Percentiles rank a stretch among this genome's conserved stretches.
Evolutionary conservation across 2,113 vertebrate species (phyloP).

Genomic region (Clarias batrachus): DNA sequence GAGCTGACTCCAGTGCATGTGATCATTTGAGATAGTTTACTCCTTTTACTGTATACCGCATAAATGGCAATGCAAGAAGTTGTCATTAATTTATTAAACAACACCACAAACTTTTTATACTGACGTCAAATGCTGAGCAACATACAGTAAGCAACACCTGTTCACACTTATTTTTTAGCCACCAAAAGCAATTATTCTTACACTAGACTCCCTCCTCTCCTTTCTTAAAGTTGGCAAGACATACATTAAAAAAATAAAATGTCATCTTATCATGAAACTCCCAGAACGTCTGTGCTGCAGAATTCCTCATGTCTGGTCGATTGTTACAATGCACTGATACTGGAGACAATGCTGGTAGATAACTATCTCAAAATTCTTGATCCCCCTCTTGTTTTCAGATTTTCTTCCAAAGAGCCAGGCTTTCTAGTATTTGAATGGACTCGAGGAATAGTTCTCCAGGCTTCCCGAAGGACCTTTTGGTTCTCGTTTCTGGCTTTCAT

Average conservation of each 20-base stretch:
- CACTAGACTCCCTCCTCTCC: not conserved
- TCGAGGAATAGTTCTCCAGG: no score
- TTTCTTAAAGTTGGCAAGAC: not conserved
- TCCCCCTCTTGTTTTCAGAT: no score
- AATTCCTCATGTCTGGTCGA: not conserved
- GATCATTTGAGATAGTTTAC: not conserved
- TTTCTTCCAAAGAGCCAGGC: not conserved
- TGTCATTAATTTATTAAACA: not conserved
- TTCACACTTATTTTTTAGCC: no score
- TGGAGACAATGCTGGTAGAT: not conserved
- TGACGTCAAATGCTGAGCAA: no score
- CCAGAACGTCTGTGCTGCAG: not conserved
- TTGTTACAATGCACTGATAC: no score
- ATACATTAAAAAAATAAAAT: not conserved
- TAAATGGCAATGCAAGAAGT: not conserved
- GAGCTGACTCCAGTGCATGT: not conserved
- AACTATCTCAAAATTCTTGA: no score
- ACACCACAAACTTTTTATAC: not conserved
- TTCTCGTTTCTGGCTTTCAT: no score
- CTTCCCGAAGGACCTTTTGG: no score
- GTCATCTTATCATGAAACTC: not conserved
- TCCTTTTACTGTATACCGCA: not conserved
- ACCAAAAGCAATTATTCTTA: no score
- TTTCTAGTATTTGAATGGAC: no score
- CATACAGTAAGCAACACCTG: no score